Evolutionary conservation across 2,113 vertebrate genomes (phyloP), one percentile per base, ranked within the genome.

Genomic region (Orthochromis malagaraziensis): DNA sequence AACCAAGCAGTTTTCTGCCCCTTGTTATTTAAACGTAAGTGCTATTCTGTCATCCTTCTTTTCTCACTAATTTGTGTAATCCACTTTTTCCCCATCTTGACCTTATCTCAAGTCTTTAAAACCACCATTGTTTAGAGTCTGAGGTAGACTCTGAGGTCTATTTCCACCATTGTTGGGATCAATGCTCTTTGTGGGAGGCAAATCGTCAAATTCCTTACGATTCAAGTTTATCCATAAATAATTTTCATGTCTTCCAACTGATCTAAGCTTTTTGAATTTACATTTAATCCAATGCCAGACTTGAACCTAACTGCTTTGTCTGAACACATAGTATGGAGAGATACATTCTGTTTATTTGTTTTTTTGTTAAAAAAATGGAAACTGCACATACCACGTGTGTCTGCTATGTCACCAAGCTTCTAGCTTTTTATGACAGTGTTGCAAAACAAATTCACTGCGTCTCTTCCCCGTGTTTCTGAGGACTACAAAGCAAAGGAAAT

Each of bases 1-100:
- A 68, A 8, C 33, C 60, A 38, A 0, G 0, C 33, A 68, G 33
- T 68, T 68, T 0, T 38, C 11, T 68, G 33, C 33, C 19, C 1
- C 63, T 38, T 38, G 19, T 68, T 68, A 21, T 68, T 68, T 38
- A 68, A 38, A 40, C 7, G 1, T 24, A 42, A 24, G 7, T 42
- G 35, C 35, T 70, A 16, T 70, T 70, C 7, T 42, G 65, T 24
- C n/a, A 42, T 26, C 13, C 38, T 70, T 14, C 65, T 42, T 42
- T 70, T 42, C 35, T 14, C 7, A 16, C 1, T 70, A 9, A 70
- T 70, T 10, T 42, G 38, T 42, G 12, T 70, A 16, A 65, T 65
- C 38, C 38, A 42, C 65, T 42, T 70, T 12, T 24, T 70, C 11
- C n/a, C 65, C n/a, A 70, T 24, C 35, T 40, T 0, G 1, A 70